A percentile compares a stretch with the other conserved stretches of the same genome.
Conservation (phyloP, 2,797 vertebrate genomes). For the Aphelocoma californica region DNA sequence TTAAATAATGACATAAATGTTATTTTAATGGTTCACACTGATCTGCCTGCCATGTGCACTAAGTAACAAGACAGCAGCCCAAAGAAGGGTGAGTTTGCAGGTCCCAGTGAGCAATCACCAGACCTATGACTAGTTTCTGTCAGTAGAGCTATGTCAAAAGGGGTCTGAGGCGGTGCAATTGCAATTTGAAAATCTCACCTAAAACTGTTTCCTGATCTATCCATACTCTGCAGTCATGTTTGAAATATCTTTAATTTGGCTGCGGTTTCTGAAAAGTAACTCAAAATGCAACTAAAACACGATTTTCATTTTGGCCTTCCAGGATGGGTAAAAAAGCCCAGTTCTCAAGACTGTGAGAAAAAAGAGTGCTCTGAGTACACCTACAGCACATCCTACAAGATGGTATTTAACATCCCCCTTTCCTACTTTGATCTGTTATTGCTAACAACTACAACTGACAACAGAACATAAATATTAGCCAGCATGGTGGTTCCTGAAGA, state of each 20-base stretch:
- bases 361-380: not conserved
- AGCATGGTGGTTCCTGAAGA: not conserved
- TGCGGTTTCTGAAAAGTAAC: not conserved
- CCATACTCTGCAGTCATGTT: not conserved
- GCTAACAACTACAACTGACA: not conserved
- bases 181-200: not conserved
- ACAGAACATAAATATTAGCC: not conserved
- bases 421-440: not conserved
- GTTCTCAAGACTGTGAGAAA: not conserved
- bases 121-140: not conserved
- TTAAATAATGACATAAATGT: slow-evolving; percentile 26
- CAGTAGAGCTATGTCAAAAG: not conserved
- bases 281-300: not conserved
- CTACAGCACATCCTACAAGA: not conserved
- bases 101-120: not conserved
- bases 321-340: not conserved
- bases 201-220: not conserved
- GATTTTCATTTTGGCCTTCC: not conserved
- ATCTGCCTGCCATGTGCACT: not conserved
- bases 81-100: not conserved
- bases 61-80: not conserved
- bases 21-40: slow-evolving; percentile 16
- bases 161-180: not conserved
- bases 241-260: not conserved
- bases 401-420: not conserved